phyloP scores from a whole-genome alignment of 2,113 vertebrate genomes.

The Scytalopus superciliaris region DNA sequence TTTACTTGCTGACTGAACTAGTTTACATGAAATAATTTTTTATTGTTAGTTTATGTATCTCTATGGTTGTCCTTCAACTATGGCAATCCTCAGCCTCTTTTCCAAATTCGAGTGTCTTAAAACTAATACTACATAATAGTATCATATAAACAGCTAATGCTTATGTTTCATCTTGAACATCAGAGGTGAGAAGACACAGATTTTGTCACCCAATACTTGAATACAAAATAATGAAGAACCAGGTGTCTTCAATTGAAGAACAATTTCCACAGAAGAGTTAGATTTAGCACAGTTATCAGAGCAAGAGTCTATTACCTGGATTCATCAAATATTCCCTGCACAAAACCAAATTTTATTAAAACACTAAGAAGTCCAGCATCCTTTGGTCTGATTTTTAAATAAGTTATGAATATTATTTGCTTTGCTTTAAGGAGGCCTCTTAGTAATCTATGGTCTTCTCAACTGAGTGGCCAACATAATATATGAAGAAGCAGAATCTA shows the following conservation, averaged over 20 bases:
- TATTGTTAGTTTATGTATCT: not conserved
- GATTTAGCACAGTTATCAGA: not conserved
- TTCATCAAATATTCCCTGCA: not conserved
- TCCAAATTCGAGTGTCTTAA: not conserved
- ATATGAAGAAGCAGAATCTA: not conserved
- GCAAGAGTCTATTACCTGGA: not conserved
- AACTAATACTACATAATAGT: not conserved
- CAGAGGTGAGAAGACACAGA: not conserved
- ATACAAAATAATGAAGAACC: not conserved
- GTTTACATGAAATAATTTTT: not conserved
- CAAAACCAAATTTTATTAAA: not conserved
- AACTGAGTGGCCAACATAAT: not conserved
- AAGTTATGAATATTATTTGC: not conserved
- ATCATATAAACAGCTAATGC: not conserved
- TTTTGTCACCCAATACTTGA: not conserved
- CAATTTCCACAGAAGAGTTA: not conserved
- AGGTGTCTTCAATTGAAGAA: not conserved
- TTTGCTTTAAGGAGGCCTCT: not conserved
- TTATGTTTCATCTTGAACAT: not conserved
- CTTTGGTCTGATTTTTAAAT: not conserved
- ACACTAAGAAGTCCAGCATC: not conserved
- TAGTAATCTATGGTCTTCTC: not conserved
- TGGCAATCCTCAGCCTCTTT: not conserved
- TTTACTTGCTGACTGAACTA: not conserved
- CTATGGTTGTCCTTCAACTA: not conserved